Percentiles rank a stretch among this genome's conserved stretches.
Evolutionary conservation across 2,113 vertebrate species (phyloP).

Genomic region (Strix aluco): DNA sequence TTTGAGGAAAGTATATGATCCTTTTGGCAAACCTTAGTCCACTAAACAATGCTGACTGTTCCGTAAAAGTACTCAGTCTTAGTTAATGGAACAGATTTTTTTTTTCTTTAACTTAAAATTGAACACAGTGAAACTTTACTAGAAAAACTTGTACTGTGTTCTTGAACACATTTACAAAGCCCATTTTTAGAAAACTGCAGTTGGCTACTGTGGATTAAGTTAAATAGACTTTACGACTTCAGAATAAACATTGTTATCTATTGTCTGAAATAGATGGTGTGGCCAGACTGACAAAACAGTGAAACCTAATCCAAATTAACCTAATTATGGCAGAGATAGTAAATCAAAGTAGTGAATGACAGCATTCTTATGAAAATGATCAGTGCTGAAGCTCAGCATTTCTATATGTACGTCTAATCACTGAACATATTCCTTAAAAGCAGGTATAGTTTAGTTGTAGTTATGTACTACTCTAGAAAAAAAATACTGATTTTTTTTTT

Average conservation of each 20-base stretch:
- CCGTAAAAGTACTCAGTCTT: not conserved
- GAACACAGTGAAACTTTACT: not conserved
- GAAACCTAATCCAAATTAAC: not conserved
- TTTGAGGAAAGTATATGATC: not conserved
- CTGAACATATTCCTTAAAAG: not conserved
- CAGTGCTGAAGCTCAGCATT: not conserved
- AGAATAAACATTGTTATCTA: not conserved
- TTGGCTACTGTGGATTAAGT: not conserved
- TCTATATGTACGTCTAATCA: not conserved
- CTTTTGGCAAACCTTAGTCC: not conserved
- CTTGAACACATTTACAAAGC: not conserved
- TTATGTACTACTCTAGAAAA: not conserved
- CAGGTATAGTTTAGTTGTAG: not conserved
- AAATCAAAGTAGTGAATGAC: not conserved
- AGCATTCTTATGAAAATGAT: not conserved
- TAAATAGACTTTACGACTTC: not conserved
- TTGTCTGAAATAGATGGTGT: not conserved
- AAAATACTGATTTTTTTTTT: not conserved
- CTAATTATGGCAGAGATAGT: not conserved
- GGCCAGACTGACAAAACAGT: not conserved
- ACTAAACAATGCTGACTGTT: not conserved
- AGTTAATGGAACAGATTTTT: not conserved
- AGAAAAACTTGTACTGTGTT: not conserved
- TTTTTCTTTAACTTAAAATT: not conserved
- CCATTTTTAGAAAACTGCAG: not conserved